Evolutionary conservation across 2,888 invertebrate species (phyloP), one percentile per base, ranked within the genome.

Genomic region (Lepetodrilus schrolli): DNA sequence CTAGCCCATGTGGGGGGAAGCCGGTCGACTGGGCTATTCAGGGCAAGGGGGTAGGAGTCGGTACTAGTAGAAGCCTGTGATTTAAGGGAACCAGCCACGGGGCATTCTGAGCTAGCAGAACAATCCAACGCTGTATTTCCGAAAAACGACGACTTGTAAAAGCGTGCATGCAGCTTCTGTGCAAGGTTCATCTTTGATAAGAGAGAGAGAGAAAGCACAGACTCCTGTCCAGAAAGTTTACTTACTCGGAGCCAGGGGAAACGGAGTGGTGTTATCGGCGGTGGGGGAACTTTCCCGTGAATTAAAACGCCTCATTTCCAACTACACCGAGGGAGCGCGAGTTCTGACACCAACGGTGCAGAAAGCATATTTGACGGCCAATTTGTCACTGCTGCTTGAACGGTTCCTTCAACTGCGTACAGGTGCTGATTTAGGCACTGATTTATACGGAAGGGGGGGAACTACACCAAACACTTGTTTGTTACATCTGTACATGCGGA

Each of bases 21-120:
- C 58, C 58, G 30, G 58, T 58, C 58, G 58, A 58, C 58, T 58
- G 17, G 58, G 58, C 58, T 58, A 58, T 58, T 58, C 58, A 58
- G 58, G 58, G 58, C 58, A 58, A 17, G 34, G 58, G 58, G 58
- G 26, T 58, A 58, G 34, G 13, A 30, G 58, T 58, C n/a, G n/a
- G n/a, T n/a, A n/a, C n/a, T n/a, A n/a, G n/a, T n/a, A n/a, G n/a
- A n/a, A n/a, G n/a, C n/a, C n/a, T n/a, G n/a, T n/a, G n/a, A n/a
- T n/a, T n/a, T n/a, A n/a, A 30, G 30, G 58, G 17, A 58, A 58
- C 58, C 10, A 34, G 34, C 58, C 30, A 17, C 34, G 13, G 30
- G 30, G 17, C 26, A 58, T 58, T 58, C 34, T 23, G 58, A 58
- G 30, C 30, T 26, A 26, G 58, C 17, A 30, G 58, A n/a, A 17